These are phyloP conservation scores for Brachypterus glaber DNA, from an alignment of 2,888 invertebrate genomes.

Conservation along the genomic window DNA sequence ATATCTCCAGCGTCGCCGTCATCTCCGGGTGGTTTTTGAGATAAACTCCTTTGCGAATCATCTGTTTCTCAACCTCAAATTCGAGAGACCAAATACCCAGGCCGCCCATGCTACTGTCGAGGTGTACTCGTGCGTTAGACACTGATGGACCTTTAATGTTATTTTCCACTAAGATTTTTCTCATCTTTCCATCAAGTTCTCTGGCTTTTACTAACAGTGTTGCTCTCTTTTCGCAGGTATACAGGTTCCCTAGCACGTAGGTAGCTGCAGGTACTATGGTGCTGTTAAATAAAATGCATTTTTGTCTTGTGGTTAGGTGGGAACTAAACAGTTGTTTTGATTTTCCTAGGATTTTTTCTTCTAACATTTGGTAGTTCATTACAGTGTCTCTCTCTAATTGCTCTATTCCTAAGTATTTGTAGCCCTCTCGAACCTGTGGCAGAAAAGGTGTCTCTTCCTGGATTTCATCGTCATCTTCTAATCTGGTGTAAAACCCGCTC, in stretches of 20 bases:
- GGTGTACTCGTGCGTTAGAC: neutral
- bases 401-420: neutral
- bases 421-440: neutral
- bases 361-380: neutral
- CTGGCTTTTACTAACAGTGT: neutral
- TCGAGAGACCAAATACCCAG: neutral
- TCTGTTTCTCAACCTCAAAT: neutral
- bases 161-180: neutral
- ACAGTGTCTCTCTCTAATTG: neutral
- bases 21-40: neutral
- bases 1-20: neutral
- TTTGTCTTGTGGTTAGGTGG: too few relatives aligned
- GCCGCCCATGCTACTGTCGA: neutral
- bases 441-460: neutral
- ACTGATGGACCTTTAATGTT: neutral
- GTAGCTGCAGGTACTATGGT: neutral
- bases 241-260: neutral
- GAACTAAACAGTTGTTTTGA: too few relatives aligned
- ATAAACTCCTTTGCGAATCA: neutral
- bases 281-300: too few relatives aligned
- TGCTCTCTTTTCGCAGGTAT: neutral
- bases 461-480: neutral
- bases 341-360: too few relatives aligned
- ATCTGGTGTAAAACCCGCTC: neutral
- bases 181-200: neutral